These are phyloP conservation scores for Polylopha cassiicola DNA, from an alignment of 2,888 invertebrate species.

Conservation along the genomic window DNA sequence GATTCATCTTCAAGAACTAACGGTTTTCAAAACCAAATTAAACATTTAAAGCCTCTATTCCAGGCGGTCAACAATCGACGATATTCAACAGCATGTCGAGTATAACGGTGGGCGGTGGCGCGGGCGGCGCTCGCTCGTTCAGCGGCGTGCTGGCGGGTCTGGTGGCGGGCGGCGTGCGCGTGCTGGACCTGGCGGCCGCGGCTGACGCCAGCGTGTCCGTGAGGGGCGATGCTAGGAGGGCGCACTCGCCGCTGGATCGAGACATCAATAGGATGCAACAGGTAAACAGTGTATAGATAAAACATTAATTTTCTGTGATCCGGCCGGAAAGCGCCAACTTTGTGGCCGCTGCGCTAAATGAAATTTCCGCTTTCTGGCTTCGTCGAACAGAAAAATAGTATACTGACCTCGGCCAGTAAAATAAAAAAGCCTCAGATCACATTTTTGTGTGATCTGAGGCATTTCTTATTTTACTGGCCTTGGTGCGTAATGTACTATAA, in stretches of 20 bases:
- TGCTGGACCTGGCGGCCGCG: conserved; percentile 90
- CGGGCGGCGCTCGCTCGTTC: conserved; percentile 86
- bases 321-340: no score
- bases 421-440: no score
- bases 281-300: no score
- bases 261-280: conserved; percentile 78
- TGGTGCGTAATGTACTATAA: no score
- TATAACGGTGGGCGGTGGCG: conserved; percentile 89
- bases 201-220: conserved; percentile 86
- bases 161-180: conserved; percentile 89
- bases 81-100: conserved; percentile 95
- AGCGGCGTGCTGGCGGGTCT: conserved; percentile 93
- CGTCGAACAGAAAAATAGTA: no score
- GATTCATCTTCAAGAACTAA: background rate
- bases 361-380: no score
- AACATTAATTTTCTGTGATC: no score
- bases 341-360: no score
- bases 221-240: conserved; percentile 89
- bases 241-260: conserved; percentile 85
- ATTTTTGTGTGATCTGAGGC: no score
- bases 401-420: no score
- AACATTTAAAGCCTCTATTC: conserved; percentile 26
- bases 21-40: no score
- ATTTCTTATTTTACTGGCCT: no score
- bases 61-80: conserved; percentile 89